These are phyloP conservation scores for Miniopterus natalensis DNA, from an alignment of 2,113 vertebrate genomes.

Conservation along the genomic window DNA sequence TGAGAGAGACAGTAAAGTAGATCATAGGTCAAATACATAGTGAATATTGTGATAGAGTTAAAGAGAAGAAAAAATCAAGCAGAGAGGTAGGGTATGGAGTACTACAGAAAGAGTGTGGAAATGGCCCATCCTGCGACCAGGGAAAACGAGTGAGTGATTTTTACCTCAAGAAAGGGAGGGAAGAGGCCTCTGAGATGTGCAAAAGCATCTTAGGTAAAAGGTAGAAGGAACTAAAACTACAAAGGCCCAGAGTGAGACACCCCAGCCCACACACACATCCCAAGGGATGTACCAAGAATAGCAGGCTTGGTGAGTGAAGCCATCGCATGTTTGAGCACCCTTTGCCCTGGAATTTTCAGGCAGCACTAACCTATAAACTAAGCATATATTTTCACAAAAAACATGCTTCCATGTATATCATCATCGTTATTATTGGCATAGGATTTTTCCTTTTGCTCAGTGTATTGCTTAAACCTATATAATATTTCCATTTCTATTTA, in stretches of 20 bases:
- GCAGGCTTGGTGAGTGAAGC: not conserved
- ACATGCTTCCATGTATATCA: not conserved
- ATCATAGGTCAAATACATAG: not conserved
- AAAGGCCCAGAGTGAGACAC: not conserved
- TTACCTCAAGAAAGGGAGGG: not conserved
- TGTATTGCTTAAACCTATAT: not conserved
- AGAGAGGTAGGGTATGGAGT: fast-evolving
- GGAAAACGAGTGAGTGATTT: not conserved
- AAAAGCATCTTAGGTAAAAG: not conserved
- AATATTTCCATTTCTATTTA: slow-evolving; percentile 80
- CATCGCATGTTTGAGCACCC: not conserved
- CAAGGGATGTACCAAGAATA: not conserved
- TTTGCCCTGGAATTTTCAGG: not conserved
- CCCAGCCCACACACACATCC: fast-evolving
- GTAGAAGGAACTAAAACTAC: not conserved
- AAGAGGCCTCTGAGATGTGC: not conserved
- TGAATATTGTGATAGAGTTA: not conserved
- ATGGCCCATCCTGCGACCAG: not conserved
- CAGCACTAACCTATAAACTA: not conserved
- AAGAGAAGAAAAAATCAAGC: not conserved
- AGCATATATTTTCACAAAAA: not conserved
- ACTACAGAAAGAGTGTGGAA: not conserved
- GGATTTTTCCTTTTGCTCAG: not conserved
- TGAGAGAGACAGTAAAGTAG: not conserved
- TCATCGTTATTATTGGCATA: not conserved